phyloP scores from a whole-genome alignment of 2,113 vertebrate genomes.

The Petrocephalus zakoni region DNA sequence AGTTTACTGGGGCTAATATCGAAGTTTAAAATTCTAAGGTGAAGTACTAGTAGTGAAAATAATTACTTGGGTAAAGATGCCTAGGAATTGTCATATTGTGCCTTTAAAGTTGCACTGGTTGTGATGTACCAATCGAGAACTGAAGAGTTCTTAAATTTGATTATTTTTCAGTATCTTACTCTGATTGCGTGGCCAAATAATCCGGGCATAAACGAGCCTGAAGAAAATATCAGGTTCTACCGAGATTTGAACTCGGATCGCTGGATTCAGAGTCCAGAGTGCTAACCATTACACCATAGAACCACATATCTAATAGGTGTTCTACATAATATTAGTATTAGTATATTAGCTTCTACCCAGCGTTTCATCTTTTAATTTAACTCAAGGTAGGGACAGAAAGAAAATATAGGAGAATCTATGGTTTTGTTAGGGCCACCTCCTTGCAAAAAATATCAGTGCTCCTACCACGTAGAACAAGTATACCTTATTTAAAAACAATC shows the following conservation, averaged over 20 bases:
- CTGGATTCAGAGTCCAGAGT: constrained; percentile 35
- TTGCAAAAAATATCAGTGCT: too few relatives aligned
- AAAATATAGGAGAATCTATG: too few relatives aligned
- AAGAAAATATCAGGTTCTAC: constrained; percentile 22
- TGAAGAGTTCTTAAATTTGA: background rate
- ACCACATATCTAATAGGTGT: background rate
- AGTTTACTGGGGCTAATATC: background rate
- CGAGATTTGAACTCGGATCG: constrained; percentile 35
- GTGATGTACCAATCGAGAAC: background rate
- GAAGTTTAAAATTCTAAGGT: background rate
- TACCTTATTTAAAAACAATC: too few relatives aligned
- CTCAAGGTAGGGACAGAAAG: background rate
- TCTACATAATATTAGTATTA: background rate
- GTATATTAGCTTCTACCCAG: too few relatives aligned
- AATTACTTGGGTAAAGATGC: background rate
- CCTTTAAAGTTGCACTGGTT: too few relatives aligned
- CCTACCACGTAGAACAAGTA: too few relatives aligned
- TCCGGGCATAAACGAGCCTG: background rate
- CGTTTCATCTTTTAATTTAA: background rate
- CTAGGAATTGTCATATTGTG: background rate
- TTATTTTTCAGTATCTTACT: background rate
- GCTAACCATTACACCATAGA: constrained; percentile 35
- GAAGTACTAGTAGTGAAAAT: background rate
- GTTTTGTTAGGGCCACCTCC: too few relatives aligned
- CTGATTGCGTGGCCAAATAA: background rate